Evolutionary conservation across 2,888 invertebrate species (phyloP), one percentile per base, ranked within the genome.

Genomic region (Choreutis nemorana): DNA sequence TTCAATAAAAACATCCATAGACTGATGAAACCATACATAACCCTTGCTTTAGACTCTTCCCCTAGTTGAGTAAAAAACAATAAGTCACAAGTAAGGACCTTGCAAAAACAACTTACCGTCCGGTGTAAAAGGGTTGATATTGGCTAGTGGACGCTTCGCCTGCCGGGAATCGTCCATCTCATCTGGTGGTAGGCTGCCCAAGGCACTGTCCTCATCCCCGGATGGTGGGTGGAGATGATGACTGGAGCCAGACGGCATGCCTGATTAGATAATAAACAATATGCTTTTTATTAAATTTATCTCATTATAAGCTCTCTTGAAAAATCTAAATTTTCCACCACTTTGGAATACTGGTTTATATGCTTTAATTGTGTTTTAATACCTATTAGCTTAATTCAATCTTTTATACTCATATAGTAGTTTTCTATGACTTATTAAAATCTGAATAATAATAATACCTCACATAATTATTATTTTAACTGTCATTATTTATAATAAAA

Each of bases 71-170:
- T 5, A 18, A 6, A 8, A 18, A 18, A 8, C 8, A 8, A 6
- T 18, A 5, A 18, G 18, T 18, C 8, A 18, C 18, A 18, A 18
- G 18, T 18, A 8, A 6, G 8, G 8, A 18, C 18, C 18, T 2
- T 23, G 9, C 23, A 23, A n/a, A 9, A 23, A 23, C 6, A 5
- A 37, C 53, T 54, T 31, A 86, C 87, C 89, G 48, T 87, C 87
- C 3, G 91, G 91, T 3, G 90, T 90, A 48, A 94, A 94, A 0
- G 94, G 94, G 68, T 94, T 94, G 24, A 93, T 85, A 65, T 93
- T 94, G 14, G 87, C 90, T 1, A 81, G 52, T 0, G 86, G 84
- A 33, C 81, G 75, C 3, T 46, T 42, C 3, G 37, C 28, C 12
- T 54, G 40, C 0, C 53, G 28, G 0, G 59, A 55, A 23, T 67